A percentile compares a stretch with the other conserved stretches of the same genome.
These are phyloP conservation scores for Darevskia nairensis DNA, from an alignment of 2,797 vertebrate species.

Conservation along the genomic window DNA sequence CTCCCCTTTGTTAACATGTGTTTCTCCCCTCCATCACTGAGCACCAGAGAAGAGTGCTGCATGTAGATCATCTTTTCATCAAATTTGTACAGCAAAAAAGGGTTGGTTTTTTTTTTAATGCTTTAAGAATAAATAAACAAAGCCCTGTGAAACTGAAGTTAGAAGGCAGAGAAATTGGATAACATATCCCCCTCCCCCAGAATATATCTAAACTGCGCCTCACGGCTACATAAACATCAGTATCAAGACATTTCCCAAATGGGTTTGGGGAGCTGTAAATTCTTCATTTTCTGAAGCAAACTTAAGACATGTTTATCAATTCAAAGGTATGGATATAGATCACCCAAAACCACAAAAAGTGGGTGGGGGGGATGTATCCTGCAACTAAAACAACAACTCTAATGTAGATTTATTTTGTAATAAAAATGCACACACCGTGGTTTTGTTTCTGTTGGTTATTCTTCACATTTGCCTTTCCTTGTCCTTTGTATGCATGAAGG, in stretches of 20 bases:
- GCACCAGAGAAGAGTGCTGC: conserved; percentile 72
- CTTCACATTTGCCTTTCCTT: conserved; percentile 35
- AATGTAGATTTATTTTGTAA: conserved; percentile 64
- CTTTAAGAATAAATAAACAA: conserved; percentile 70
- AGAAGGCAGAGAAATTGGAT: conserved; percentile 64
- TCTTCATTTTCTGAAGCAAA: conserved; percentile 56
- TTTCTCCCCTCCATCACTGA: conserved; percentile 67
- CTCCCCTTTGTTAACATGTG: conserved; percentile 70
- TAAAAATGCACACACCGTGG: conserved; percentile 68
- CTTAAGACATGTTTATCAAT: conserved; percentile 41
- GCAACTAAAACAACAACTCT: conserved; percentile 52
- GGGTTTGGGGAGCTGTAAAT: conserved; percentile 49
- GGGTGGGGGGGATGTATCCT: conserved; percentile 24
- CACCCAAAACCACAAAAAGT: conserved; percentile 49
- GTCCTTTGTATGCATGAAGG: conserved; percentile 58
- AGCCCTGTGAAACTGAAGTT: conserved; percentile 42
- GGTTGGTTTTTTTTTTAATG: not conserved
- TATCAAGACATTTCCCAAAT: conserved; percentile 65
- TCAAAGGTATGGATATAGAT: conserved; percentile 39
- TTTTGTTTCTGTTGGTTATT: conserved; percentile 67
- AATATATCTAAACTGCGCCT: conserved; percentile 60
- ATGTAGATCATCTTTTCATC: conserved; percentile 74
- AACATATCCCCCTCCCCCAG: conserved; percentile 36
- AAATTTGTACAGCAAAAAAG: conserved; percentile 62
- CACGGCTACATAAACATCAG: conserved; percentile 44